Evolutionary conservation across 2,888 invertebrate species (phyloP), one percentile per base, ranked within the genome.

Genomic region (Therioaphis trifolii): DNA sequence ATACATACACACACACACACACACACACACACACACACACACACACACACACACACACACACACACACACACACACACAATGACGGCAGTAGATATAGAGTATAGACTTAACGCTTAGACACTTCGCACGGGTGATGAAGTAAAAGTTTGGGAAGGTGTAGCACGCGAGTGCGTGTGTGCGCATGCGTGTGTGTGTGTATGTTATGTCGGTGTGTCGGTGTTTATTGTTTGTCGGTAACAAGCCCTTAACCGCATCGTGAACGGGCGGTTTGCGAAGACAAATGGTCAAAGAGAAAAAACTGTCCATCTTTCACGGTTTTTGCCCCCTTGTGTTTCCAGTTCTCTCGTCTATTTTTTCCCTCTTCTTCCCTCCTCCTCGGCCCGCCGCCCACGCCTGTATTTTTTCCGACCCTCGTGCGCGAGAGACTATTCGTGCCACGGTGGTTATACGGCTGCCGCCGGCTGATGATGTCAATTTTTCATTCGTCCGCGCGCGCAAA

Each of bases 311-410:
- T 63, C 85, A 76, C 85, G 84, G 84, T 84, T 85, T 77, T 78
- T 78, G 84, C 79, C 85, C 84, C 78, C 55, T 84, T 76, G 82
- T 35, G 68, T 76, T 63, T 79, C 85, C 46, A 72, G 72, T 69
- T 77, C 84, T 77, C 84, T 74, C 77, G n/a, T 82, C 49, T 84
- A 75, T 84, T 85, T 84, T 84, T 82, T 74, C 52, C 29, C 66
- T 35, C 78, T 69, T 52, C 55, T 75, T 61, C 63, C 40, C 76
- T 40, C 71, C 87, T 87, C 85, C 86, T 87, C 52, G 86, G 86
- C 86, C 87, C 87, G 85, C 82, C 85, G 84, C 84, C 84, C 79
- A 7, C 4, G 14, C 27, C 11, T 24, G 27, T 14, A 12, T 27
- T 35, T 35, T 63, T 40, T 24, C 40, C 43, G 61, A 40, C 27